Percentiles rank a stretch among this genome's conserved stretches.
phyloP scores from a whole-genome alignment of 2,888 invertebrate species.

The Polymixis lichenea region DNA sequence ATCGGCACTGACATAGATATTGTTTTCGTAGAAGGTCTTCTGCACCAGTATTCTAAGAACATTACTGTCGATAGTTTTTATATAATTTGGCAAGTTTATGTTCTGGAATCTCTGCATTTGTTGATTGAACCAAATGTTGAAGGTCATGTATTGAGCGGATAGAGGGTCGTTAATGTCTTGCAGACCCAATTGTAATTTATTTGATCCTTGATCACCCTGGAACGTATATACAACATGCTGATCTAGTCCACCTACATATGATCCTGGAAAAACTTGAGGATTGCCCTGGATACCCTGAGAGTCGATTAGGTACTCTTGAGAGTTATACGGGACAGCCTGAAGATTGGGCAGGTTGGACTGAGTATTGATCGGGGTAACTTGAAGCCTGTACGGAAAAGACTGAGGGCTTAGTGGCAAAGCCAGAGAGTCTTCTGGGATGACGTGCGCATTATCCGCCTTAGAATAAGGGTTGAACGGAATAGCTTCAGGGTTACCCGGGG shows the following conservation, averaged over 20 bases:
- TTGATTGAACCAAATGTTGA: slow-evolving; percentile 74
- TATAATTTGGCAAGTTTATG: slow-evolving; percentile 47
- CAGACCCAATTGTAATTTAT: background rate
- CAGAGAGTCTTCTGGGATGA: background rate
- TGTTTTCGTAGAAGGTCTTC: slow-evolving; percentile 72
- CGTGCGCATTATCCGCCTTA: background rate
- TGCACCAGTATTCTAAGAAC: slow-evolving; percentile 68
- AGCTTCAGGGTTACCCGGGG: background rate
- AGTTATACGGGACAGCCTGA: slow-evolving; percentile 9
- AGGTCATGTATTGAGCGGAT: slow-evolving; percentile 55
- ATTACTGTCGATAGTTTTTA: slow-evolving; percentile 61
- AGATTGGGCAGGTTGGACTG: background rate
- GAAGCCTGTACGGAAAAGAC: slow-evolving; percentile 2
- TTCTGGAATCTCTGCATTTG: slow-evolving; percentile 69
- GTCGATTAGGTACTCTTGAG: background rate
- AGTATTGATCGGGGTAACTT: slow-evolving; percentile 9
- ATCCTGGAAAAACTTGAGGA: background rate
- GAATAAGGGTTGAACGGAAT: background rate
- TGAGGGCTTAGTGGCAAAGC: background rate
- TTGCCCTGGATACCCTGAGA: slow-evolving; percentile 8
- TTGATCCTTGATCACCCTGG: background rate
- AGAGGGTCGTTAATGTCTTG: background rate
- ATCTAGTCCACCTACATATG: slow-evolving; percentile 19
- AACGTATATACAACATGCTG: slow-evolving; percentile 37
- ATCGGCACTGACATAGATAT: slow-evolving; percentile 67